Conservation (phyloP, 2,113 vertebrate genomes). For the Megaceryle maxima region DNA sequence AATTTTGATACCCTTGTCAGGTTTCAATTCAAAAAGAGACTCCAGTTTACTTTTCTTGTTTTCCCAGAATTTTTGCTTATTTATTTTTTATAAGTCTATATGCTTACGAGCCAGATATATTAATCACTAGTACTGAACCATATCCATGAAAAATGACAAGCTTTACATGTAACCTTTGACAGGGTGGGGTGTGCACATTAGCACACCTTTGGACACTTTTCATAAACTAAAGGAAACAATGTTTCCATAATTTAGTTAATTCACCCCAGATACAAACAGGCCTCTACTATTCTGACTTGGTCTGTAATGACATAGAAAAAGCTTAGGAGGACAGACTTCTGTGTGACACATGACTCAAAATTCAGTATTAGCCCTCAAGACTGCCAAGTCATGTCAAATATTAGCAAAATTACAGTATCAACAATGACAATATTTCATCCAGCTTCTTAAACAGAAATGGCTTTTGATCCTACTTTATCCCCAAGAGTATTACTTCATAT, state of each 20-base stretch:
- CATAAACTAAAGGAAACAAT: constrained; percentile 73
- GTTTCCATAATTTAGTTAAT: constrained; percentile 50
- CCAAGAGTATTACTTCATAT: constrained; percentile 41
- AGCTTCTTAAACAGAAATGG: constrained; percentile 45
- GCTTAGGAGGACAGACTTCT: neutral
- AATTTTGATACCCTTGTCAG: neutral
- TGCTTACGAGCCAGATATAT: neutral
- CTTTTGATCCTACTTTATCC: constrained; percentile 67
- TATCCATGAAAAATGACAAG: neutral
- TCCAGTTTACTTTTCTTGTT: neutral
- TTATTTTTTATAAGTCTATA: neutral
- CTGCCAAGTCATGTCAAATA: constrained; percentile 38
- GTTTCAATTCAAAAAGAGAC: neutral
- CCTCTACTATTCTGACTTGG: constrained; percentile 29
- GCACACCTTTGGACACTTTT: neutral
- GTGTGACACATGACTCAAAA: neutral
- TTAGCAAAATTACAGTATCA: neutral
- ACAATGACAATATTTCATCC: constrained; percentile 15
- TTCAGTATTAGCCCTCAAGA: neutral
- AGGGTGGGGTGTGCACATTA: neutral
- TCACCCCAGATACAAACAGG: constrained; percentile 45
- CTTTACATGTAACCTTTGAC: neutral
- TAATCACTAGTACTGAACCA: neutral
- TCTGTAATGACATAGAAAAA: neutral
- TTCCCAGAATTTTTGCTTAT: neutral